phyloP scores from a whole-genome alignment of 2,113 vertebrate species.

The Tragulus kanchil region DNA sequence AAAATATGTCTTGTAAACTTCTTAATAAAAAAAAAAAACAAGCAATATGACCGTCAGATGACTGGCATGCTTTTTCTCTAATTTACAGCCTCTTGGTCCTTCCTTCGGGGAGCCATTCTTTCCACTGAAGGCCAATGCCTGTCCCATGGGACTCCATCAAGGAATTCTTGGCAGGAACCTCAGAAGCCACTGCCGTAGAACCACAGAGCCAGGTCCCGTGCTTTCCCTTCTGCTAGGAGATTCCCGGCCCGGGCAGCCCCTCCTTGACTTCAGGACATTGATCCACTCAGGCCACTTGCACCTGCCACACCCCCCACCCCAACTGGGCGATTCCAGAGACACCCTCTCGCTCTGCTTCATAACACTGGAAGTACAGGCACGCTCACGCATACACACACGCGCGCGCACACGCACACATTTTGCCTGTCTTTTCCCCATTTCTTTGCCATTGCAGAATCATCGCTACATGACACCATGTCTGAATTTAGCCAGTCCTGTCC shows the following conservation, averaged over 20 bases:
- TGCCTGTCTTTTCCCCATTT: background rate
- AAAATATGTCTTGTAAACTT: slow-evolving; percentile 24
- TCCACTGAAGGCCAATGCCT: background rate
- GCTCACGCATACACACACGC: too few relatives aligned
- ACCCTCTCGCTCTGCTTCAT: background rate
- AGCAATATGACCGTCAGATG: background rate
- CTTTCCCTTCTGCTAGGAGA: background rate
- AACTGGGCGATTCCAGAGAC: background rate
- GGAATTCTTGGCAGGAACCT: background rate
- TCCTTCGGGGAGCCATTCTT: background rate
- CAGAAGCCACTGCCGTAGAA: background rate
- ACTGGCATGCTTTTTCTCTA: background rate
- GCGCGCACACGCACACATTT: too few relatives aligned
- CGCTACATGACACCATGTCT: accelerated
- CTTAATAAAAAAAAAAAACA: background rate
- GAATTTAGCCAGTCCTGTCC: background rate
- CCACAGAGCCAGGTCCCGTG: background rate
- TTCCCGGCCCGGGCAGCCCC: background rate
- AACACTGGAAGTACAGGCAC: background rate
- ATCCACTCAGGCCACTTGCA: background rate
- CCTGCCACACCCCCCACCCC: background rate
- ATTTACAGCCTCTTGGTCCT: background rate
- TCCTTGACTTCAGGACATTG: background rate
- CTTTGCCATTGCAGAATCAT: background rate
- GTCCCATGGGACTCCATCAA: background rate